A percentile compares a stretch with the other conserved stretches of the same genome.
phyloP scores from a whole-genome alignment of 2,797 vertebrate genomes.

The Pipistrellus kuhlii region DNA sequence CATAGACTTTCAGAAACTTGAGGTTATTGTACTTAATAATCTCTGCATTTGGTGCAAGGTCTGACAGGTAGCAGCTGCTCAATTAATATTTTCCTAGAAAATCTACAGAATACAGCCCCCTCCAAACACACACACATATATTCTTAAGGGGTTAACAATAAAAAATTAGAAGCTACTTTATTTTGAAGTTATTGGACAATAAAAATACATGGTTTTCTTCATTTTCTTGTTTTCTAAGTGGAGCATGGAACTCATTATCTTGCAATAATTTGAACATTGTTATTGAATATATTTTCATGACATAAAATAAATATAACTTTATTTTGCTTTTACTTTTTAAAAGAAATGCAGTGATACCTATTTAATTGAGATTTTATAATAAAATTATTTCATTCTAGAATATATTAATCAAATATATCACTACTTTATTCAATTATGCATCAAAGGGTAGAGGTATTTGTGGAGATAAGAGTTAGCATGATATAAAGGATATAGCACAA shows the following conservation, averaged over 20 bases:
- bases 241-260: background rate
- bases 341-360: background rate
- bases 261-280: background rate
- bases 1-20: background rate
- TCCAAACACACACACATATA: background rate
- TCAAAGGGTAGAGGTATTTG: background rate
- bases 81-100: constrained; percentile 12
- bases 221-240: background rate
- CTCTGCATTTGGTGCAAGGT: background rate
- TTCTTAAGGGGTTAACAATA: background rate
- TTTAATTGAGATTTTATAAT: constrained; percentile 12
- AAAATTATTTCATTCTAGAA: background rate
- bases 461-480: background rate
- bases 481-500: background rate
- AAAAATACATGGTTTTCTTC: background rate
- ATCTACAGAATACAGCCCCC: background rate
- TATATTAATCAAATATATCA: background rate
- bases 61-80: background rate
- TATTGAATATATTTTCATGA: constrained; percentile 21
- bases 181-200: background rate
- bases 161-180: background rate
- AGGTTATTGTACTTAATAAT: background rate
- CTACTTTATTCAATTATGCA: background rate
- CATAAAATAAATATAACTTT: background rate
- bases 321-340: constrained; percentile 19